A percentile compares a stretch with the other conserved stretches of the same genome.
Evolutionary conservation across 2,113 vertebrate genomes (phyloP).

Genomic region (Myotis yumanensis): DNA sequence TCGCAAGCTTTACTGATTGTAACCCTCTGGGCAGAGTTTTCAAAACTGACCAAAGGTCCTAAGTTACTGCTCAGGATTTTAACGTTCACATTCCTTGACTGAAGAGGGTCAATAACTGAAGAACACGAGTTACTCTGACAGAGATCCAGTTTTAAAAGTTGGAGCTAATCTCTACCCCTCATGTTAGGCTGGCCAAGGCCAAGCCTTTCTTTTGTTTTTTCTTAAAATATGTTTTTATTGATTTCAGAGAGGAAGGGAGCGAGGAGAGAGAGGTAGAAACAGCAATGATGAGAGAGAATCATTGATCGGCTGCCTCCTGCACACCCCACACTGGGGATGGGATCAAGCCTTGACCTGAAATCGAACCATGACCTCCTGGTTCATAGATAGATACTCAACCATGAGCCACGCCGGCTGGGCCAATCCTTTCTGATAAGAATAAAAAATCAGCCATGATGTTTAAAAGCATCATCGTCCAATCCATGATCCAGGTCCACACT

Average conservation of each 20-base stretch:
- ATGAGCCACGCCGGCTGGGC: too few species aligned
- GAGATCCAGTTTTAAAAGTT: not conserved
- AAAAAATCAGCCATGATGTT: not conserved
- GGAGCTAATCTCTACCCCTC: not conserved
- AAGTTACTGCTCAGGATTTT: not conserved
- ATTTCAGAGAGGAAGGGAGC: too few species aligned
- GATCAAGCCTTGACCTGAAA: too few species aligned
- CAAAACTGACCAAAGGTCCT: conserved; percentile 4
- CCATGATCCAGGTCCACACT: not conserved
- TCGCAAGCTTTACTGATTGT: not conserved
- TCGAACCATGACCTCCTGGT: too few species aligned
- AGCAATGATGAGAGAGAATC: too few species aligned
- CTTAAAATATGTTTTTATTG: too few species aligned
- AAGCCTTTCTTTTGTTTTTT: not conserved
- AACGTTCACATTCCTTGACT: conserved; percentile 2
- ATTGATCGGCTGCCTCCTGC: too few species aligned
- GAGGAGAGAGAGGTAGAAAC: too few species aligned
- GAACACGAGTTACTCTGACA: not conserved
- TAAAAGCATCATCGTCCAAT: conserved; percentile 50
- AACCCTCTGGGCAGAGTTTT: not conserved
- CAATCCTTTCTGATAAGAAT: not conserved
- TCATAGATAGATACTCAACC: too few species aligned
- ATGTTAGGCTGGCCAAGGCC: not conserved
- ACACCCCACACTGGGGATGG: too few species aligned
- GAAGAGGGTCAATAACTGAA: conserved; percentile 9